Evolutionary conservation across 2,888 invertebrate species (phyloP).

Genomic region (Malthinus flaveolus): DNA sequence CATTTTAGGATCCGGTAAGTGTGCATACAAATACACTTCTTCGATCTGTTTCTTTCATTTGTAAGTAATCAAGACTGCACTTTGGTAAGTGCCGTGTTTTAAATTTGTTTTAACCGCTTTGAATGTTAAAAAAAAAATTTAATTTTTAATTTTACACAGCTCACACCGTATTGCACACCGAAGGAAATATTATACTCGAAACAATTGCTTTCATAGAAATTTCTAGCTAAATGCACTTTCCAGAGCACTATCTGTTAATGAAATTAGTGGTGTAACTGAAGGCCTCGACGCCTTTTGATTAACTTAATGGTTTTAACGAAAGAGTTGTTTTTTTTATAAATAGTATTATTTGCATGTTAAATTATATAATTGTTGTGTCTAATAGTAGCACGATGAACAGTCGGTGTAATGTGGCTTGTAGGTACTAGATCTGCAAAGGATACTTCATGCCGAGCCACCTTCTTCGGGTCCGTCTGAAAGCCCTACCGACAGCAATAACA

Average conservation of each 20-base stretch:
- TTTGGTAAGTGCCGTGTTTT: slow-evolving; percentile 42
- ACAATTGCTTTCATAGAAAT: neutral
- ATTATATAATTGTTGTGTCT: slow-evolving; percentile 27
- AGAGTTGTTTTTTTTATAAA: slow-evolving; percentile 1
- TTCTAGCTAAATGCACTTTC: neutral
- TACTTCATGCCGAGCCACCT: slow-evolving; percentile 75
- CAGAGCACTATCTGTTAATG: neutral
- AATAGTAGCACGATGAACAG: slow-evolving; percentile 37
- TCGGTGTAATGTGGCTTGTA: slow-evolving; percentile 57
- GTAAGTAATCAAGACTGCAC: slow-evolving; percentile 46
- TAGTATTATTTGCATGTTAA: slow-evolving; percentile 18
- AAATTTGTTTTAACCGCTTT: slow-evolving; percentile 19
- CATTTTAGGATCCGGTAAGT: slow-evolving; percentile 58
- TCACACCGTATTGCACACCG: neutral
- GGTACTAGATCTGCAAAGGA: slow-evolving; percentile 81
- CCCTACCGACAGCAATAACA: slow-evolving; percentile 57
- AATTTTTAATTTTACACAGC: neutral
- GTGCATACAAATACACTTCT: slow-evolving; percentile 42
- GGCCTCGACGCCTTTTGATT: too few species aligned
- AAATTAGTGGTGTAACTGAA: neutral
- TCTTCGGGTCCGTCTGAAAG: slow-evolving; percentile 58
- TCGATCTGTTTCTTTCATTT: slow-evolving; percentile 24
- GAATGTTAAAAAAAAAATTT: slow-evolving; percentile 9
- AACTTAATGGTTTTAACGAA: too few species aligned
- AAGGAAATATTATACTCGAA: neutral